Percentiles rank a stretch among this genome's conserved stretches.
phyloP scores from a whole-genome alignment of 2,797 vertebrate genomes.

The Malurus leucopterus region DNA sequence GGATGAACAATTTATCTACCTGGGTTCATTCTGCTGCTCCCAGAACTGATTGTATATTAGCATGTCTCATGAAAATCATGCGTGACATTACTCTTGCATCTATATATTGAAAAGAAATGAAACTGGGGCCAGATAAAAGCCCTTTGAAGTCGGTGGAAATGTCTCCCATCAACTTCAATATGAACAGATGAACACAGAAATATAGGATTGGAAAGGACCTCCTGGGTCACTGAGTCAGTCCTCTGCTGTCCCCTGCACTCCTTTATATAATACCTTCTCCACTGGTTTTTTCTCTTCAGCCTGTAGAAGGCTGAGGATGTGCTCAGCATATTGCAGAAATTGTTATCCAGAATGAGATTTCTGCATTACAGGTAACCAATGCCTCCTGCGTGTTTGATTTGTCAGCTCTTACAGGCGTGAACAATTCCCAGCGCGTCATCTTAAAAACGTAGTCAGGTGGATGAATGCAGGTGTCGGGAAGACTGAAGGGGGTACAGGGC shows the following conservation, averaged over 20 bases:
- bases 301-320: neutral
- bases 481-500: neutral
- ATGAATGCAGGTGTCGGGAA: neutral
- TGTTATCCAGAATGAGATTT: neutral
- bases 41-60: conserved; percentile 25
- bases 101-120: conserved; percentile 41
- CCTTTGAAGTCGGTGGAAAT: conserved; percentile 24
- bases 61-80: conserved; percentile 36
- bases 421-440: neutral
- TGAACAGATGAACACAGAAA: neutral
- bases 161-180: conserved; percentile 19
- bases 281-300: neutral
- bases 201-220: neutral
- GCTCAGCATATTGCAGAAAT: neutral
- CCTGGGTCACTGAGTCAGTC: neutral
- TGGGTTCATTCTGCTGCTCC: conserved; percentile 24
- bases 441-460: neutral
- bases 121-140: neutral
- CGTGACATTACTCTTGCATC: conserved; percentile 23
- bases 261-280: neutral
- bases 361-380: neutral
- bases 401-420: neutral
- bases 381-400: neutral
- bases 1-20: conserved; percentile 13
- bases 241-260: neutral